Percentiles rank a stretch among this genome's conserved stretches.
These are phyloP conservation scores for Eulemur macaco DNA, from an alignment of 2,113 vertebrate genomes.

Conservation along the genomic window DNA sequence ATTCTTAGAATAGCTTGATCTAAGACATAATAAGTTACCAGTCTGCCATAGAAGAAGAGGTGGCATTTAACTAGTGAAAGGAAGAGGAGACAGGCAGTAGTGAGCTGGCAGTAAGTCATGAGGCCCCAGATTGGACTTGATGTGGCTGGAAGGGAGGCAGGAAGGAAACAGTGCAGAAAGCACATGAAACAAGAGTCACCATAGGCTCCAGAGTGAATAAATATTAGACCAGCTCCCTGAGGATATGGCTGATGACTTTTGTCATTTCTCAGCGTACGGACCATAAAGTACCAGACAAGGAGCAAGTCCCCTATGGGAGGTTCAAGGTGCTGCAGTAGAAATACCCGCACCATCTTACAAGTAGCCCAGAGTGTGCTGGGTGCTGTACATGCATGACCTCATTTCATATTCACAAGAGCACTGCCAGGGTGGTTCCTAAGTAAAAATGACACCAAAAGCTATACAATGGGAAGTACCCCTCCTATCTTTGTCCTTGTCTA, in stretches of 20 bases:
- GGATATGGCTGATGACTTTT: neutral
- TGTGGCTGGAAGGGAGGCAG: neutral
- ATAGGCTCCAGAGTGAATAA: neutral
- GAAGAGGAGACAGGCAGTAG: neutral
- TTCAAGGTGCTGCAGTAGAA: neutral
- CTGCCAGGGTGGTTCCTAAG: neutral
- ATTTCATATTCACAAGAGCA: neutral
- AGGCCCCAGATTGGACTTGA: neutral
- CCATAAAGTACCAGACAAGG: neutral
- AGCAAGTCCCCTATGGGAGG: no score
- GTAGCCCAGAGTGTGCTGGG: no score
- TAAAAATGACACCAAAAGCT: neutral
- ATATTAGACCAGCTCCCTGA: neutral
- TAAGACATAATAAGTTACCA: neutral
- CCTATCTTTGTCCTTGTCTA: neutral
- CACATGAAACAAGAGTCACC: neutral
- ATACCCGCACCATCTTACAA: neutral
- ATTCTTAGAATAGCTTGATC: neutral
- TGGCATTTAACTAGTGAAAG: neutral
- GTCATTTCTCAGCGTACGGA: neutral
- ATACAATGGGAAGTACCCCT: no score
- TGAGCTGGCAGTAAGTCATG: neutral
- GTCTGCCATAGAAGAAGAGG: neutral
- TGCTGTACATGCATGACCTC: accelerated
- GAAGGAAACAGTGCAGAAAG: neutral